Base-by-base conservation (phyloP, 2,113 vertebrate species). In the Amphiprion percula region DNA sequence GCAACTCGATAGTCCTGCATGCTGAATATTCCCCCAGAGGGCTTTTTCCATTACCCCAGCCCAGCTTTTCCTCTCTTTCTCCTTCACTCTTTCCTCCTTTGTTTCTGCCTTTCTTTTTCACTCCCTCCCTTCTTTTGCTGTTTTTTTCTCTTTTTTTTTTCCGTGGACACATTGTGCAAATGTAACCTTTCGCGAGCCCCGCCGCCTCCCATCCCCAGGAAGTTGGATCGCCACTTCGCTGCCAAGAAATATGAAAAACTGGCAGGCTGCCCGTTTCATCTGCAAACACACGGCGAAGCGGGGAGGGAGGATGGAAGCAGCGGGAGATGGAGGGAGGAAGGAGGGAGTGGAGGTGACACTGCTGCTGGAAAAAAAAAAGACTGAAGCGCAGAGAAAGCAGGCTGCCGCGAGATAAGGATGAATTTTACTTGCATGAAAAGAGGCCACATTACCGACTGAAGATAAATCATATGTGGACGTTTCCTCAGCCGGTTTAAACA, bases 201-300 rank as follows among this genome's bases (percentile, higher is more conserved):
- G 59, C 47, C 77, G 84, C 0, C 82, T 67, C 73, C 84, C 90
- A 73, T 92, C 93, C 93, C 94, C 96, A 93, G 96, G 95, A 96
- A 96, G 95, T 94, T 86, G 90, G 92, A 91, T 93, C 92, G 94
- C 93, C 90, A 90, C 90, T 94, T 94, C 94, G 87, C 91, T 97
- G 96, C 96, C 96, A 95, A 96, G 94, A 96, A 95, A 93, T 96
- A 94, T 91, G 95, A 95, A 95, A 96, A 95, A 94, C 95, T 96
- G 96, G 96, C 96, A 96, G 94, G 90, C 94, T 93, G 96, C 96
- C 96, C 93, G 94, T 96, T 95, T 96, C 95, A 96, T 96, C 96
- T 96, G 96, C 94, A 94, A 88, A 92, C 91, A 93, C 89, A 90
- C 74, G 77, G 86, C n/a, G 64, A 76, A 84, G 85, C 30, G 81